Evolutionary conservation across 2,888 invertebrate genomes (phyloP).

Genomic region (Onchidella celtica): DNA sequence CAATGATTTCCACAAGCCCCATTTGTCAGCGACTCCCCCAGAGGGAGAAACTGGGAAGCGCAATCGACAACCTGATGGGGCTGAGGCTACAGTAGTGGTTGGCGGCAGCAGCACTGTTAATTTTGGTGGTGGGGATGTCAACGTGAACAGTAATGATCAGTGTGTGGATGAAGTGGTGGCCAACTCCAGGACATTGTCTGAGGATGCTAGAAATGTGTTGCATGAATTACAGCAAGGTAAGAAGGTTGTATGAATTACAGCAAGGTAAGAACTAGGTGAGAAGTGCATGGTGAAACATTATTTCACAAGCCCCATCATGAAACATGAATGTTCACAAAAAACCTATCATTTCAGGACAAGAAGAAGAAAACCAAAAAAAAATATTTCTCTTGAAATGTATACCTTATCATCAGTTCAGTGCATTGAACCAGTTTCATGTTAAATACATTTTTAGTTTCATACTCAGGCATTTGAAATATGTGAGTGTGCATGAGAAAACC

Average conservation of each 20-base stretch:
- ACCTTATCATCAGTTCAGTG: too few species aligned
- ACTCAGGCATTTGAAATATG: too few species aligned
- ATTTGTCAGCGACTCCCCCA: not conserved
- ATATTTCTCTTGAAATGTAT: too few species aligned
- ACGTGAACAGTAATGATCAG: not conserved
- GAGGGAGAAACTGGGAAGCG: slow-evolving; percentile 1
- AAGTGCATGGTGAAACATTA: too few species aligned
- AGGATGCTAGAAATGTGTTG: slow-evolving; percentile 54
- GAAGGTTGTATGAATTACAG: not conserved
- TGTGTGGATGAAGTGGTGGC: slow-evolving; percentile 4
- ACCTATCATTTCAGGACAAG: too few species aligned
- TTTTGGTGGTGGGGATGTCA: not conserved
- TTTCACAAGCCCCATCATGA: too few species aligned
- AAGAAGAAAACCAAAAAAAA: too few species aligned
- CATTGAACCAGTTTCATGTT: too few species aligned
- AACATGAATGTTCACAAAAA: too few species aligned
- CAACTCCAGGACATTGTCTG: slow-evolving; percentile 45
- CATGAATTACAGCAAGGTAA: slow-evolving; percentile 52
- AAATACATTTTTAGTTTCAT: too few species aligned
- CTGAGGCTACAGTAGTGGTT: slow-evolving; percentile 35
- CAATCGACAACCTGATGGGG: slow-evolving; percentile 44
- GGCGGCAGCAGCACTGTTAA: not conserved
- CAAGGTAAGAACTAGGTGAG: too few species aligned
- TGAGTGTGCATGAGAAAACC: too few species aligned
- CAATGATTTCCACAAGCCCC: not conserved